Percentiles rank a stretch among this genome's conserved stretches.
Evolutionary conservation across 2,797 vertebrate genomes (phyloP).

Genomic region (Rhinoraja longicauda): DNA sequence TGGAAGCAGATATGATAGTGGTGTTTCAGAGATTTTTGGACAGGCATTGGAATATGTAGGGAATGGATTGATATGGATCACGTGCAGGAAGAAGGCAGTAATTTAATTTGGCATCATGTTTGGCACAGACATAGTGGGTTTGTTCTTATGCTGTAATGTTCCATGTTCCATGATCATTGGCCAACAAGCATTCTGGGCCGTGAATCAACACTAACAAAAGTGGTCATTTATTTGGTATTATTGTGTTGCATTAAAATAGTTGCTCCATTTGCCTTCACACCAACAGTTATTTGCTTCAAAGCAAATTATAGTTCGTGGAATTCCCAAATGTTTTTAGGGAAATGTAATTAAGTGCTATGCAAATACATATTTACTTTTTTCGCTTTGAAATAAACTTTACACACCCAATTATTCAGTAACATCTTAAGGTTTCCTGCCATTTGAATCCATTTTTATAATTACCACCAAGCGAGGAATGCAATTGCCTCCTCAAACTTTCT

Average conservation of each 20-base stretch:
- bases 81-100: too few relatives aligned
- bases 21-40: too few relatives aligned
- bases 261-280: not conserved
- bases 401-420: not conserved
- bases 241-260: not conserved
- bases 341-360: not conserved
- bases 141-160: too few relatives aligned
- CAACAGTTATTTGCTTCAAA: constrained; percentile 12
- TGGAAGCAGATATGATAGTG: too few relatives aligned
- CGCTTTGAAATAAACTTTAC: not conserved
- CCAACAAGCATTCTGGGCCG: not conserved
- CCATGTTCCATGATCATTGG: not conserved
- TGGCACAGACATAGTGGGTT: too few relatives aligned
- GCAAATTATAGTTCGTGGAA: constrained; percentile 7
- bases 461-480: not conserved
- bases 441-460: not conserved
- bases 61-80: too few relatives aligned
- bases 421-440: not conserved
- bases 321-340: not conserved
- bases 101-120: too few relatives aligned
- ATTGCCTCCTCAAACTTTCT: not conserved
- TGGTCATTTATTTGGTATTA: not conserved
- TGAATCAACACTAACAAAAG: not conserved
- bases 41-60: too few relatives aligned
- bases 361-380: not conserved